Base-by-base conservation (phyloP, 2,888 invertebrate genomes). In the Cosmia pyralina region DNA sequence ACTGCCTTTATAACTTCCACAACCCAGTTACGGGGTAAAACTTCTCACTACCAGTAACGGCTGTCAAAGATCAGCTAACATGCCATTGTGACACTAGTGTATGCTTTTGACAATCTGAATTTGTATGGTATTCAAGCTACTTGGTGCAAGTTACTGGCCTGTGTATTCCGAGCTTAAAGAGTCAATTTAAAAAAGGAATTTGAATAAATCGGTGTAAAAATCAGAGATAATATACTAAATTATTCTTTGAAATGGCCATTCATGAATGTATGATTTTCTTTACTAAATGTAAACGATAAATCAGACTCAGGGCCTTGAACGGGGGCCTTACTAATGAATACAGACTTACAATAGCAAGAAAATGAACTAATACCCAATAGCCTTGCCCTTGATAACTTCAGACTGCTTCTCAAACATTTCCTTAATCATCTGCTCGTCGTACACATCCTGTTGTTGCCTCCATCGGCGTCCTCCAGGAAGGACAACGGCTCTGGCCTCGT, bases 391-490 rank as follows among this genome's bases (percentile, higher is more conserved):
- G 77, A 99, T 97, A 58, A 98, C 97, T 95, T 99, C 98, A 1
- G 98, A 97, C 92, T 98, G 99, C 10, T 98, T 97, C 75, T 98
- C 97, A 82, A 99, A 96, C 1, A 98, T 98, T 90, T 98, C 98
- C 28, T 98, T 98, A 74, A 99, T 98, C 94, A 98, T 98, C 88
- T 98, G 98, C 85, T 99, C 98, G 81, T 98, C 98, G 96, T 98
- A 99, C 59, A 98, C 98, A 89, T 98, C 98, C 89, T 98, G 71
- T 97, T 5, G 99, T 98, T 98, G 97, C 88, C 97, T 96, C 98
- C 98, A 98, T 89, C 97, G 97, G 57, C 98, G 96, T 10, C 98
- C 98, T 41, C 98, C 98, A 17, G 98, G 98, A 68, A 98, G 96
- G 68, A 98, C 97, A 59, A 98, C 93, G 11, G 98, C 98, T 72